These are phyloP conservation scores for Drosophila kohkoa DNA, from an alignment of 1,140 invertebrate species.

Conservation along the genomic window DNA sequence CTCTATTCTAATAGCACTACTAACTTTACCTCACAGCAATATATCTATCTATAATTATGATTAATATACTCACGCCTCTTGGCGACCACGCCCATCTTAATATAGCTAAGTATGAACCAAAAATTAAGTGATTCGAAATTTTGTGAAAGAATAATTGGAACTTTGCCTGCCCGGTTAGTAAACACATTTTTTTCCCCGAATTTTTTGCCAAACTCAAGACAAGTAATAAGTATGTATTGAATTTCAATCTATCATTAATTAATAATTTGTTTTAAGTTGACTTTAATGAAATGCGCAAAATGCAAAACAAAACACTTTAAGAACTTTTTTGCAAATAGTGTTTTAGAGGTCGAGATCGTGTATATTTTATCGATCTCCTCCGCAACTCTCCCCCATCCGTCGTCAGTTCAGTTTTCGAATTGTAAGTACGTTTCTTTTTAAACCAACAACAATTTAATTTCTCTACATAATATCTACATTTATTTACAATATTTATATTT, in stretches of 20 bases:
- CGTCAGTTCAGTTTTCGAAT: slow-evolving; percentile 82
- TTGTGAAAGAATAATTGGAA: slow-evolving; percentile 46
- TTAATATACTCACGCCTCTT: slow-evolving; percentile 16
- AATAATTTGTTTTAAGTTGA: slow-evolving; percentile 54
- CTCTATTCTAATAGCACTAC: slow-evolving; percentile 31
- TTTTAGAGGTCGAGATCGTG: slow-evolving; percentile 40
- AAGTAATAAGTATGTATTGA: slow-evolving; percentile 42
- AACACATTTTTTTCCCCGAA: slow-evolving; percentile 22
- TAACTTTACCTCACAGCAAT: slow-evolving; percentile 22
- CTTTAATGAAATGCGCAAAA: not conserved
- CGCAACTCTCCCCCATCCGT: slow-evolving; percentile 55
- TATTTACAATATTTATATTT: slow-evolving; percentile 42
- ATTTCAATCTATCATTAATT: slow-evolving; percentile 38
- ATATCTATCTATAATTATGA: slow-evolving; percentile 2
- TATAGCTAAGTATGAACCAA: slow-evolving; percentile 50
- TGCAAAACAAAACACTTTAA: slow-evolving; percentile 8
- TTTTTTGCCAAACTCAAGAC: slow-evolving; percentile 39
- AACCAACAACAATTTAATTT: slow-evolving; percentile 59
- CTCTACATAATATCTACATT: slow-evolving; percentile 37
- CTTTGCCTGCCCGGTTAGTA: slow-evolving; percentile 55
- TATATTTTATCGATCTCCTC: slow-evolving; percentile 31
- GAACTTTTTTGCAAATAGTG: slow-evolving; percentile 41
- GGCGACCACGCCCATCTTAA: slow-evolving; percentile 26
- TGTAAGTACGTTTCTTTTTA: slow-evolving; percentile 81
- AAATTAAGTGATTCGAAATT: slow-evolving; percentile 5